A percentile compares a stretch with the other conserved stretches of the same genome.
Conservation (phyloP, 2,888 invertebrate species). For the Cyrtodaria siliqua region DNA sequence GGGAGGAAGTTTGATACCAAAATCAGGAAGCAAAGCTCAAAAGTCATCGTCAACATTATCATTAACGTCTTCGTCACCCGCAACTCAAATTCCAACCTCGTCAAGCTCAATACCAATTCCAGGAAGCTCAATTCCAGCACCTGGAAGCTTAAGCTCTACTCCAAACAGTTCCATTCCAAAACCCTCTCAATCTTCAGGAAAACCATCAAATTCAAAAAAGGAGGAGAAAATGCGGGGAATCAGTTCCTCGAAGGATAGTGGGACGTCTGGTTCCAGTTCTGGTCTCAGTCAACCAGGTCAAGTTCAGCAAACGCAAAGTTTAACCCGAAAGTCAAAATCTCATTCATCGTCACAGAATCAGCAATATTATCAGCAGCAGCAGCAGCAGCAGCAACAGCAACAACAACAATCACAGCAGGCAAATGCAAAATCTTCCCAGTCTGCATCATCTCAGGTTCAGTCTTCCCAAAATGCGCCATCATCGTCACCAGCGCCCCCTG, state of each 20-base stretch:
- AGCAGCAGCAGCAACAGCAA: constrained; percentile 47
- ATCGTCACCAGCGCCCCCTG: constrained; percentile 52
- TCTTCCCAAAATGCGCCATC: constrained; percentile 16
- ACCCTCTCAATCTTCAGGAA: constrained; percentile 67
- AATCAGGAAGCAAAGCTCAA: constrained; percentile 68
- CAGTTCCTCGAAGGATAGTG: constrained; percentile 37
- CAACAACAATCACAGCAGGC: constrained; percentile 33
- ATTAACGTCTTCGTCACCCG: constrained; percentile 57
- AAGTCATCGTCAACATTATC: constrained; percentile 68
- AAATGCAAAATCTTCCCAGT: constrained; percentile 43
- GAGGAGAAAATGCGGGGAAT: constrained; percentile 73
- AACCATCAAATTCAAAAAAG: constrained; percentile 65
- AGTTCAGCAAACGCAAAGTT: constrained; percentile 48
- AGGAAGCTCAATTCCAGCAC: constrained; percentile 46
- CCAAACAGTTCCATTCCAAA: constrained; percentile 74
- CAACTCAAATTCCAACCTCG: constrained; percentile 66
- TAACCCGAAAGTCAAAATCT: constrained; percentile 50
- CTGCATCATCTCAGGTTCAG: constrained; percentile 50
- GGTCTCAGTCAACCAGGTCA: constrained; percentile 40
- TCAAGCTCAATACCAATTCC: constrained; percentile 33
- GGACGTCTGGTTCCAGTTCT: constrained; percentile 16
- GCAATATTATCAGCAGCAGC: constrained; percentile 36
- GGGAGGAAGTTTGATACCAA: constrained; percentile 77
- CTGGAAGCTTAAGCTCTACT: constrained; percentile 50
- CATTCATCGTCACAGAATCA: constrained; percentile 44